phyloP scores from a whole-genome alignment of 2,113 vertebrate genomes.

The Cettia cetti region DNA sequence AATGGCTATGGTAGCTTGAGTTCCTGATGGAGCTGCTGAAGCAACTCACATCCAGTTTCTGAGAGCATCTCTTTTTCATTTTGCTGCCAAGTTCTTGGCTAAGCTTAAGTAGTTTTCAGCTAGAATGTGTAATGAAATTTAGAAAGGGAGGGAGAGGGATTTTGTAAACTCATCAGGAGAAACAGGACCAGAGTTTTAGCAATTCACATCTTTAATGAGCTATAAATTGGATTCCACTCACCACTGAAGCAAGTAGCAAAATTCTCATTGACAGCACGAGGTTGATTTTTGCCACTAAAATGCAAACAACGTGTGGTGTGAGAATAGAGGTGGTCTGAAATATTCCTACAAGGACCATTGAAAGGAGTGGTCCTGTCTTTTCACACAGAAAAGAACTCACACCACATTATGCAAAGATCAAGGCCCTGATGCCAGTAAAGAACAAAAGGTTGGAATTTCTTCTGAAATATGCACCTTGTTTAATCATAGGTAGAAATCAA shows the following conservation, averaged over 20 bases:
- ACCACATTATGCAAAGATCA: neutral
- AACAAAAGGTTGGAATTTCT: neutral
- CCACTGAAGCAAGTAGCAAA: neutral
- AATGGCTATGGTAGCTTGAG: neutral
- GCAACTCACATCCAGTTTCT: neutral
- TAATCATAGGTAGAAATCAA: conserved; percentile 8
- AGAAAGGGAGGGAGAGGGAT: neutral
- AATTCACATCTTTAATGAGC: neutral
- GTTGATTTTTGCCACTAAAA: neutral
- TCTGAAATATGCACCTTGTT: neutral
- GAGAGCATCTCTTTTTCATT: neutral
- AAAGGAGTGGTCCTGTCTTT: neutral
- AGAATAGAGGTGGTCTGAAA: neutral
- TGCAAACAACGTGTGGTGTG: neutral
- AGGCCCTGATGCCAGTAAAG: neutral
- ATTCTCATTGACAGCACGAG: neutral
- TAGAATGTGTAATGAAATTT: conserved; percentile 27
- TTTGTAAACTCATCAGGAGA: neutral
- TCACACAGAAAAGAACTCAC: neutral
- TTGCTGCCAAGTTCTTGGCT: neutral
- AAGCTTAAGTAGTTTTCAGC: conserved; percentile 2
- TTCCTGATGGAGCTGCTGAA: neutral
- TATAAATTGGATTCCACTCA: conserved; percentile 21
- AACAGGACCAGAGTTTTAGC: neutral
- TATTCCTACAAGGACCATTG: neutral